Evolutionary conservation across 2,113 vertebrate genomes (phyloP).

Genomic region (Tretioscincus oriximinensis): DNA sequence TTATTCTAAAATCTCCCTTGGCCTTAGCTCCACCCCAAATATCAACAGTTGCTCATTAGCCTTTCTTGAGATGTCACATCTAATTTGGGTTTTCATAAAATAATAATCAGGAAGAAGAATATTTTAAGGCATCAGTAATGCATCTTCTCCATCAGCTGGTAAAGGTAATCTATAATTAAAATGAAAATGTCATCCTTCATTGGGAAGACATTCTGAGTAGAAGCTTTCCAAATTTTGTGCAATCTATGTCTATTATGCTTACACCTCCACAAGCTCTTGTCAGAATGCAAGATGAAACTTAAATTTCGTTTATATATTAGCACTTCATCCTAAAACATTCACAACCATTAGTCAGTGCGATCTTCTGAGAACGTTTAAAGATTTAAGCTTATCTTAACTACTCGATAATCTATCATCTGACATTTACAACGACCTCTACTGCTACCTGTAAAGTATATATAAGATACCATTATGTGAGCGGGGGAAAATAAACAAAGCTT

Average conservation of each 20-base stretch:
- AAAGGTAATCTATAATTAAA: conserved; percentile 18
- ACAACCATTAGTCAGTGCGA: background rate
- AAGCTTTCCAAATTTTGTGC: background rate
- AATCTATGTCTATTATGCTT: background rate
- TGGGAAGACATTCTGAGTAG: background rate
- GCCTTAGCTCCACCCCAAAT: background rate
- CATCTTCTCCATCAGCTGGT: background rate
- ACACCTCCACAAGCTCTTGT: background rate
- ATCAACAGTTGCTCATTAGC: background rate
- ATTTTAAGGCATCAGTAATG: background rate
- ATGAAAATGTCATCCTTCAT: conserved; percentile 4
- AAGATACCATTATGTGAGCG: background rate
- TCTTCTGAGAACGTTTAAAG: background rate
- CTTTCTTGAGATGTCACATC: conserved; percentile 2
- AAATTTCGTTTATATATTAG: conserved; percentile 9
- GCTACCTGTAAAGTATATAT: background rate
- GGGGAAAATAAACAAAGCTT: conserved; percentile 23
- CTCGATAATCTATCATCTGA: background rate
- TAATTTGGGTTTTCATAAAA: conserved; percentile 21
- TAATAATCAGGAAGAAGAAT: conserved; percentile 1
- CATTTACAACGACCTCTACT: background rate
- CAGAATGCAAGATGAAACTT: background rate
- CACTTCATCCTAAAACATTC: conserved; percentile 11
- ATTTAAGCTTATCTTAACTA: background rate
- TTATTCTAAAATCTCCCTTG: background rate